Evolutionary conservation across 30 jellyfish, hydroid and myxozoan genomes (phyloP), one percentile per base, ranked within the genome.

Genomic region (Aurelia aurita complex sp. Pacific): DNA sequence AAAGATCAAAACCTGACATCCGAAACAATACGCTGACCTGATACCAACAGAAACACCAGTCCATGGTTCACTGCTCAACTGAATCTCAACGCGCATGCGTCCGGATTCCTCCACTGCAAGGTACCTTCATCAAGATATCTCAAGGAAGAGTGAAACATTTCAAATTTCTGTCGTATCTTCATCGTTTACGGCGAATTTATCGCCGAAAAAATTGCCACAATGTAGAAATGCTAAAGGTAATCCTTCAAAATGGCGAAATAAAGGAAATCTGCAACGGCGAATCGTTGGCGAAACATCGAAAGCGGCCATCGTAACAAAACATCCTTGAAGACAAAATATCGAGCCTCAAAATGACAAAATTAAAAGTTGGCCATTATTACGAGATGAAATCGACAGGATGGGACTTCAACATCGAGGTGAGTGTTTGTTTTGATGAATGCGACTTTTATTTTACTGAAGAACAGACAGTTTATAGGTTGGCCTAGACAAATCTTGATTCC

Each of bases 1-100:
- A 43, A 84, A 84, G 93, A 84, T 84, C 93, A 84, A 73, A 54
- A 76, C 67, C 29, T 73, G 29, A 23, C 57, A 59, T 36, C 82
- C 78, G 67, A 73, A 84, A 84, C 93, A 84, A 84, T 84, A 67
- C 69, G 35, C 76, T 84, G 93, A 84, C 93, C 93, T 84, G 93
- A 74, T 69, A 52, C 33, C 77, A 66, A 60, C 82, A 80, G 69
- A 80, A 18, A 64, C 57, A 84, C 93, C 93, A 23, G 93, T 74
- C 71, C 87, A 84, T 84, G 93, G 86, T 84, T 84, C 87, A 67
- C 51, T 84, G 93, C 77, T 60, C 85, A 15, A 65, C 80, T 16
- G 35, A 61, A 67, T 50, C 54, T 18, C 62, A 35, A 35, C 54
- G 74, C 93, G 93, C 87, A 84, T 84, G 93, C 87, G 93, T 62